Conservation (phyloP, 2,113 vertebrate species). For the Menidia beryllina region DNA sequence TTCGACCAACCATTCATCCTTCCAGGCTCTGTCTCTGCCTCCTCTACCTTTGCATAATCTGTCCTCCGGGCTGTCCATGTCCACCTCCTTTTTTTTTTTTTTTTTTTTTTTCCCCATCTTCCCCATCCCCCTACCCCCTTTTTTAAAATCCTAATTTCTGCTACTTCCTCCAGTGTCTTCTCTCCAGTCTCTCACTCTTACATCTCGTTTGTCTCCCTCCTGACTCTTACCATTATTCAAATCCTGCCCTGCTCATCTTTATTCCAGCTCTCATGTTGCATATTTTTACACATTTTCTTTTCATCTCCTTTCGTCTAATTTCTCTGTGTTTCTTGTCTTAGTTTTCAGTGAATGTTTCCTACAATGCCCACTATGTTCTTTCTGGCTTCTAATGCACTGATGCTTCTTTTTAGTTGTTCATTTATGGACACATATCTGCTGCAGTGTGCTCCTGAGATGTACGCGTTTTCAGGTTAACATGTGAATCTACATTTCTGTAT, state of each 20-base stretch:
- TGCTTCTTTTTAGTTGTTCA: not conserved
- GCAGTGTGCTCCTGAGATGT: not conserved
- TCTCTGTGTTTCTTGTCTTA: conserved; percentile 11
- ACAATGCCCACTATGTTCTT: conserved; percentile 16
- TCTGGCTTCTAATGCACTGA: conserved; percentile 5
- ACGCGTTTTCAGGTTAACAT: conserved; percentile 34
- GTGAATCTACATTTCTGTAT: conserved; percentile 51
- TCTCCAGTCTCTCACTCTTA: not conserved
- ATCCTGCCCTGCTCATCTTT: conserved; percentile 30
- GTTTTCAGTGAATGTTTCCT: conserved; percentile 30
- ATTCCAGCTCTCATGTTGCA: conserved; percentile 42
- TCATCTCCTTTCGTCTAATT: conserved; percentile 29
- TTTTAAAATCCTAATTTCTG: conserved; percentile 12
- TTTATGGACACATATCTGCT: conserved; percentile 13
- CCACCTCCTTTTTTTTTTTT: too few relatives aligned
- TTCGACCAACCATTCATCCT: conserved; percentile 19
- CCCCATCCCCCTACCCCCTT: not conserved
- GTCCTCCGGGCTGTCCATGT: conserved; percentile 24
- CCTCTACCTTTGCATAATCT: conserved; percentile 27
- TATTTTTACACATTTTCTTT: conserved; percentile 13
- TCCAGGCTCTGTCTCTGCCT: too few relatives aligned
- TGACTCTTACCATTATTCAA: not conserved
- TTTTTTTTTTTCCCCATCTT: too few relatives aligned
- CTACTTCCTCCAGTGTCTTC: conserved; percentile 29
- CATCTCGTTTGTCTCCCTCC: conserved; percentile 5